Evolutionary conservation across 2,113 vertebrate species (phyloP).

Genomic region (Platysteira castanea): DNA sequence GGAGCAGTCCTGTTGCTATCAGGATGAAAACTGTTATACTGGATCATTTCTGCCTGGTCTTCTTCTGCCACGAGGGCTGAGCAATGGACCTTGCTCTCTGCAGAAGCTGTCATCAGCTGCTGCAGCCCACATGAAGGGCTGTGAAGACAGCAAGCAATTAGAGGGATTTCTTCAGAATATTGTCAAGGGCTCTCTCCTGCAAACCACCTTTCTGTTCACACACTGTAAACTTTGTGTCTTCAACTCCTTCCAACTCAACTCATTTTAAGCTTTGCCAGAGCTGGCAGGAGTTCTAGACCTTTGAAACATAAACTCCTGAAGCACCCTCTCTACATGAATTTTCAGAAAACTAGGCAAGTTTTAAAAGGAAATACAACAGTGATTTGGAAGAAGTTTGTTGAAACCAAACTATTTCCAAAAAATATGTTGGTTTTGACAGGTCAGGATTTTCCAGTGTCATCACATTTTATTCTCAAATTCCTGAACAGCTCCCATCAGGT

Average conservation of each 20-base stretch:
- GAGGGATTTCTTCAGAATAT: background rate
- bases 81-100: background rate
- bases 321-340: background rate
- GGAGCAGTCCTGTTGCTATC: background rate
- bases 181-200: background rate
- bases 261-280: background rate
- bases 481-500: background rate
- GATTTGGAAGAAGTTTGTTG: background rate
- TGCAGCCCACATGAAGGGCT: background rate
- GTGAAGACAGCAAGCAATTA: background rate
- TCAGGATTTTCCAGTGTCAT: background rate
- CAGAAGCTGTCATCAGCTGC: background rate
- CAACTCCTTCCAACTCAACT: background rate
- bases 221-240: background rate
- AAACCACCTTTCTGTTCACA: background rate
- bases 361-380: background rate
- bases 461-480: background rate
- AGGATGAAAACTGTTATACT: background rate
- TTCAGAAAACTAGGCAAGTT: background rate
- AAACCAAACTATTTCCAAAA: background rate
- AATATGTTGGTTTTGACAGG: background rate
- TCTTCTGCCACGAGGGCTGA: background rate
- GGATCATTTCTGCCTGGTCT: background rate
- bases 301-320: background rate
- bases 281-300: background rate